These are phyloP conservation scores for Petrocephalus zakoni DNA, from an alignment of 2,113 vertebrate genomes.

Conservation along the genomic window DNA sequence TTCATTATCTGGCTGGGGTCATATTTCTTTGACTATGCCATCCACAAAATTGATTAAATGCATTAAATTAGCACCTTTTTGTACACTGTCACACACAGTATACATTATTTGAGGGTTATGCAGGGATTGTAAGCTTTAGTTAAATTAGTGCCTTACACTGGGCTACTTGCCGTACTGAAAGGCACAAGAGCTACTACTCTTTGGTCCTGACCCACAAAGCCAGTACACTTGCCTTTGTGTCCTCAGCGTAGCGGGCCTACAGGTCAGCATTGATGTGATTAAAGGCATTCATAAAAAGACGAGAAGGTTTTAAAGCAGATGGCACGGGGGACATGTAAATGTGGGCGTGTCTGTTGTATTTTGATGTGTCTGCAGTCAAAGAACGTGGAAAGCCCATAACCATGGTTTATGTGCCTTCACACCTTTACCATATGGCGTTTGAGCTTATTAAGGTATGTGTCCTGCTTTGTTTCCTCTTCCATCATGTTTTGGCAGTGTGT, in stretches of 20 bases:
- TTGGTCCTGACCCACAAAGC: background rate
- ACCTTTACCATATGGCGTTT: conserved; percentile 98
- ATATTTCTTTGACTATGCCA: too few relatives aligned
- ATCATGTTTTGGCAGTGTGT: background rate
- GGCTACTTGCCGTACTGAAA: background rate
- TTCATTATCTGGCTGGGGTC: background rate
- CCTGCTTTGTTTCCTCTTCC: background rate
- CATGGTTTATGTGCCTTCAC: conserved; percentile 94
- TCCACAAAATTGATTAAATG: background rate
- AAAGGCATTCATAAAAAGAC: background rate
- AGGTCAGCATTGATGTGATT: background rate
- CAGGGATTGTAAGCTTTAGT: background rate
- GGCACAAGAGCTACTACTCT: background rate
- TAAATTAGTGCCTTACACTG: background rate
- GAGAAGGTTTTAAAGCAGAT: background rate
- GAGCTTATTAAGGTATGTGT: conserved; percentile 94
- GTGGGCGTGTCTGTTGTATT: background rate
- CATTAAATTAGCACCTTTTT: background rate
- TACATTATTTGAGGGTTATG: background rate
- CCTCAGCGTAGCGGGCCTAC: background rate
- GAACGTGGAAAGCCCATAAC: conserved; percentile 73
- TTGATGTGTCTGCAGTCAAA: conserved; percentile 65
- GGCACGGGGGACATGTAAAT: background rate
- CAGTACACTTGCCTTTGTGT: background rate
- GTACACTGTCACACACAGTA: background rate